These are phyloP conservation scores for Leptura quadrifasciata DNA, from an alignment of 2,888 invertebrate genomes.

Conservation along the genomic window DNA sequence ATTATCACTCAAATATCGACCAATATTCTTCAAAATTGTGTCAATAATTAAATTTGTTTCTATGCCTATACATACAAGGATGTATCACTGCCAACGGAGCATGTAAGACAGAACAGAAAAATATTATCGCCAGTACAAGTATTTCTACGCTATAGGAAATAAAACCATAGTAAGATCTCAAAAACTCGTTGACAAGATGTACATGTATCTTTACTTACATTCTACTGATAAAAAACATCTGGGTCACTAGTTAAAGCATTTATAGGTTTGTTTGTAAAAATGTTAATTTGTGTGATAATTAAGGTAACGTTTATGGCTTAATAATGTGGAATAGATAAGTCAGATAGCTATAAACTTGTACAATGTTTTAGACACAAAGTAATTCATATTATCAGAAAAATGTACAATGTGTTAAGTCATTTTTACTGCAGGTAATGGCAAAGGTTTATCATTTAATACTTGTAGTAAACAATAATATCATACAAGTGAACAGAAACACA, in stretches of 20 bases:
- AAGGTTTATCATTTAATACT: neutral
- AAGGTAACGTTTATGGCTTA: neutral
- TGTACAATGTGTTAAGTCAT: neutral
- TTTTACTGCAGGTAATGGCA: neutral
- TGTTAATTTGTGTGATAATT: neutral
- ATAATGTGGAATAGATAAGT: neutral
- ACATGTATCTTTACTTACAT: neutral
- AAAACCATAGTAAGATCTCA: neutral
- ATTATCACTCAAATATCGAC: too few relatives aligned
- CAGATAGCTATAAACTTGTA: neutral
- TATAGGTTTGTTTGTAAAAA: neutral
- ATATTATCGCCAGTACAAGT: too few relatives aligned
- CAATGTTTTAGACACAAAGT: neutral
- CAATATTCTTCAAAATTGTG: too few relatives aligned
- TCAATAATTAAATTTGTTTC: too few relatives aligned
- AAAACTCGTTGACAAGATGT: neutral
- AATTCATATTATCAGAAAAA: neutral
- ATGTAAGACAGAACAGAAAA: too few relatives aligned
- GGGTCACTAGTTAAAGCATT: neutral
- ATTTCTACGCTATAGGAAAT: too few relatives aligned
- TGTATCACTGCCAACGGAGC: too few relatives aligned
- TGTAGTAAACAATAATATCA: slow-evolving; percentile 1
- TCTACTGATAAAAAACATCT: neutral
- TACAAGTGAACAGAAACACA: neutral
- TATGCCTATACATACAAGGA: too few relatives aligned